Evolutionary conservation across 2,113 vertebrate species (phyloP).

Genomic region (Copsychus sechellarum): DNA sequence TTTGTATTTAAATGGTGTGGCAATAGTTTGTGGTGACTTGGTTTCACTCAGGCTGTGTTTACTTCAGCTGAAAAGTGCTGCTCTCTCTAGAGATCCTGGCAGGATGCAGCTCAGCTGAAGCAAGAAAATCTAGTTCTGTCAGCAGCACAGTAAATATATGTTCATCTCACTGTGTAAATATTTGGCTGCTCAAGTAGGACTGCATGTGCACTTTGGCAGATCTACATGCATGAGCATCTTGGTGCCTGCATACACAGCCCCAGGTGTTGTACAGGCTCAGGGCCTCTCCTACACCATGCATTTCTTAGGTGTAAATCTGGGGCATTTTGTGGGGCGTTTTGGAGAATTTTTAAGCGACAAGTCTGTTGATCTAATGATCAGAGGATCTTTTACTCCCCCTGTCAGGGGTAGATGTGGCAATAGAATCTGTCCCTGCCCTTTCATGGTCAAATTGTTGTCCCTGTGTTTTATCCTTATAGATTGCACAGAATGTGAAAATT

Average conservation of each 20-base stretch:
- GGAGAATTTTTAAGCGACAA: not conserved
- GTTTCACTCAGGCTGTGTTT: not conserved
- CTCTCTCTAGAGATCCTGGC: not conserved
- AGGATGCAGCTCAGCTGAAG: not conserved
- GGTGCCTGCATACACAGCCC: not conserved
- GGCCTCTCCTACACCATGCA: not conserved
- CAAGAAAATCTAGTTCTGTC: not conserved
- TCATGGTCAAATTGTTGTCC: not conserved
- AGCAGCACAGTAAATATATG: not conserved
- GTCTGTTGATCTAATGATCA: not conserved
- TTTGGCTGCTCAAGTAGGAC: not conserved
- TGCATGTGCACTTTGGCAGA: not conserved
- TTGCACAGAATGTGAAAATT: not conserved
- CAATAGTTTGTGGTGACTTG: not conserved
- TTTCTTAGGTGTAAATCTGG: not conserved
- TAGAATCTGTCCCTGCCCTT: not conserved
- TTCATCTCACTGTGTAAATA: not conserved
- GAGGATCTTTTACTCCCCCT: not conserved
- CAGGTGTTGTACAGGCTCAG: not conserved
- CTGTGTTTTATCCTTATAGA: not conserved
- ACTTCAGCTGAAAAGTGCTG: not conserved
- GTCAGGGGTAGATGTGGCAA: not conserved
- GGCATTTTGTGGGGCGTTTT: not conserved
- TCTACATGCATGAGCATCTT: not conserved
- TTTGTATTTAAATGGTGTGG: not conserved